Base-by-base conservation (phyloP, 2,113 vertebrate species). In the Leptobrachium leishanense region DNA sequence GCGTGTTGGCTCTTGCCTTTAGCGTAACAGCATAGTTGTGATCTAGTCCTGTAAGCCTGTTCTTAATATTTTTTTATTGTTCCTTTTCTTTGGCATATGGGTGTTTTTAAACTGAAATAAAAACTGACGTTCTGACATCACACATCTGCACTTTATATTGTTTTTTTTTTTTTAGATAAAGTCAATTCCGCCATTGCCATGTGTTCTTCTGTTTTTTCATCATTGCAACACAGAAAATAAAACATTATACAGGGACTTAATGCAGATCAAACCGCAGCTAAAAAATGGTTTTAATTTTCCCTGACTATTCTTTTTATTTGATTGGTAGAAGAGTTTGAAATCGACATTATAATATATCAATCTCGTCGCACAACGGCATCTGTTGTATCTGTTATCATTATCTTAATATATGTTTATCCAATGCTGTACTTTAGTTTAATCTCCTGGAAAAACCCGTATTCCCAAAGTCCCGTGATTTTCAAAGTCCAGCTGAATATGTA, bases 271-370 rank as follows among this genome's bases (percentile, higher is more conserved):
- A 50, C 57, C 63, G 50, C 31, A 71, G 39, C 39, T 65, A 66
- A 64, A 15, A 43, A 65, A 72, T 65, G 20, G 41, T 4, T 43
- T 42, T 78, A 63, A 72, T 78, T 78, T 78, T 68, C 68, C 68
- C 6, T n/a, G 46, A 39, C 42, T 4, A 12, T 46, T 54, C 43
- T 62, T 44, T 9, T 42, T 8, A 76, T 46, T 72, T 66, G 76
- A 72, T 5, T 50, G 31, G 43, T 6, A 31, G 31, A 78, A 78
- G 71, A 20, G 7, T 41, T 40, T 44, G 6, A n/a, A 63, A 72
- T 53, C 13, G 8, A 50, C 57, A 41, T 31, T 42, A 1, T 41
- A 40, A n/a, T 65, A 46, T 40, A 71, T 64, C 57, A 78, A 50
- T 9, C n/a, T 63, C 0, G 12, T 6, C 7, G 31, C 11, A 63